phyloP scores from a whole-genome alignment of 2,797 vertebrate genomes.

The Syndactyla subalaris region DNA sequence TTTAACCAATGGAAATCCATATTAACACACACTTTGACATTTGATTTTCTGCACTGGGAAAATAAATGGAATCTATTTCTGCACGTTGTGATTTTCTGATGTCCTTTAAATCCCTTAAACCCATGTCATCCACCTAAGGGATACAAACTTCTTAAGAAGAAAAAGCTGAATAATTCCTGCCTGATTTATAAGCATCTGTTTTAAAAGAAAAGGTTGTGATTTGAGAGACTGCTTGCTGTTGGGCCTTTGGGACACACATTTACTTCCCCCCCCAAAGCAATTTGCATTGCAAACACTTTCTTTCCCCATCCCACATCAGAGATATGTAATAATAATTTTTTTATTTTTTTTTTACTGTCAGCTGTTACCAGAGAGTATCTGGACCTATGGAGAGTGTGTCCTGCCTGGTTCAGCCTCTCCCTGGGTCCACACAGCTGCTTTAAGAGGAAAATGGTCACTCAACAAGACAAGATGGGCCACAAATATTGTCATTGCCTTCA shows the following conservation, averaged over 20 bases:
- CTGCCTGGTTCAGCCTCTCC: background rate
- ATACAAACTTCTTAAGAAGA: background rate
- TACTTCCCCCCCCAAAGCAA: background rate
- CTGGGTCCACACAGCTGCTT: background rate
- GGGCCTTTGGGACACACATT: background rate
- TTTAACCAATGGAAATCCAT: background rate
- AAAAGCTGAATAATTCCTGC: background rate
- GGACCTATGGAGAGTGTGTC: rapidly evolving
- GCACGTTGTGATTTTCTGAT: background rate
- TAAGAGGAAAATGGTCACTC: background rate
- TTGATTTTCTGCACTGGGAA: background rate
- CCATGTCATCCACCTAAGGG: background rate
- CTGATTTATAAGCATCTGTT: background rate
- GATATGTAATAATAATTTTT: background rate
- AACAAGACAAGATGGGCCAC: background rate
- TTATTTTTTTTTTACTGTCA: background rate
- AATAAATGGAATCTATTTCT: background rate
- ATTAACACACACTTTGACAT: background rate
- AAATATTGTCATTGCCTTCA: background rate
- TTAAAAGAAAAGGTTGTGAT: background rate
- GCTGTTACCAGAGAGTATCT: background rate
- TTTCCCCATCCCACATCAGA: background rate
- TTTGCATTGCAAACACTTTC: background rate
- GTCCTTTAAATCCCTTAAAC: background rate
- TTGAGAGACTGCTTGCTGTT: background rate